phyloP scores from a whole-genome alignment of 2,113 vertebrate genomes.

The Nestor notabilis region DNA sequence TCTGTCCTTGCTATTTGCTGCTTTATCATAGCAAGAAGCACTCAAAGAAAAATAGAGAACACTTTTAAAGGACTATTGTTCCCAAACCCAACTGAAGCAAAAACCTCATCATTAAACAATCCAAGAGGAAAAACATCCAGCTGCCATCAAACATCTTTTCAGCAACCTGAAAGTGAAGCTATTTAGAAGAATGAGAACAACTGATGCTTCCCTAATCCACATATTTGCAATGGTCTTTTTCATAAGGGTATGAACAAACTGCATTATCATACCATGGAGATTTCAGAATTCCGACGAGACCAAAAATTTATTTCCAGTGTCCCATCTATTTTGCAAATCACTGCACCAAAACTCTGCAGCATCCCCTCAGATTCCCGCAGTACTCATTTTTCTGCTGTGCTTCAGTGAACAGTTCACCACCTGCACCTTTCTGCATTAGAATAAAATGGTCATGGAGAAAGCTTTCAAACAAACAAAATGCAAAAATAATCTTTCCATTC shows the following conservation, averaged over 20 bases:
- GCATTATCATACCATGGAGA: background rate
- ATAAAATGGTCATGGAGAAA: background rate
- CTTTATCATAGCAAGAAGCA: background rate
- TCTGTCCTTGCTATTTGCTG: background rate
- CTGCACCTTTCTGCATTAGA: background rate
- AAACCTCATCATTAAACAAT: slow-evolving; percentile 4
- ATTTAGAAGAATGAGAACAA: slow-evolving; percentile 28
- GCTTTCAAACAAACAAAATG: background rate
- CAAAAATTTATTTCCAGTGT: background rate
- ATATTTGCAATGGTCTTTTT: background rate
- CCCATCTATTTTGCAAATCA: slow-evolving; percentile 38
- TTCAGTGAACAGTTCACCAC: background rate
- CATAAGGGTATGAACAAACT: background rate
- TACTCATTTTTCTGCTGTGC: slow-evolving; percentile 8
- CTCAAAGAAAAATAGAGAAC: background rate
- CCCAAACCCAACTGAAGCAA: background rate
- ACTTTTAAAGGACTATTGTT: background rate
- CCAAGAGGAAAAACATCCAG: background rate
- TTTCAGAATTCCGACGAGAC: background rate
- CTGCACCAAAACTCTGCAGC: slow-evolving; percentile 13
- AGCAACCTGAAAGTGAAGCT: slow-evolving; percentile 14
- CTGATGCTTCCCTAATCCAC: slow-evolving; percentile 5
- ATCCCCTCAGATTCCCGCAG: background rate
- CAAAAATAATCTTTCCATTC: background rate
- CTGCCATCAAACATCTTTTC: slow-evolving; percentile 12